Conservation (phyloP, 2,113 vertebrate genomes). For the Chloropsis hardwickii region DNA sequence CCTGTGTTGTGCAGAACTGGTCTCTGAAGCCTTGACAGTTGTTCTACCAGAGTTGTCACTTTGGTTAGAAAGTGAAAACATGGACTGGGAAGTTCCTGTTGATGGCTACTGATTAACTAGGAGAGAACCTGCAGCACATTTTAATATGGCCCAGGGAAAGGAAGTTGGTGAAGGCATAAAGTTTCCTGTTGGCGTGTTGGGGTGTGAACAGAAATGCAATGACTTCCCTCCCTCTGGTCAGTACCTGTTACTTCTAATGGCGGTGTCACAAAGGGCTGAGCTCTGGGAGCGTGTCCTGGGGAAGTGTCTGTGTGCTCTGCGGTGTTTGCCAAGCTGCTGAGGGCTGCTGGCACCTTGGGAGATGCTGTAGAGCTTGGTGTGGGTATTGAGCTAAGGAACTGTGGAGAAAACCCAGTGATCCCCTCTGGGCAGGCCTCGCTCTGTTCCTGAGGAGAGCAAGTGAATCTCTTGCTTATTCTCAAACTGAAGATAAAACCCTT, state of each 20-base stretch:
- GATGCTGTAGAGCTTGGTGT: neutral
- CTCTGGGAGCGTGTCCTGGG: neutral
- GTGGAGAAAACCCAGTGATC: fast-evolving
- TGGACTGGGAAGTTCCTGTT: neutral
- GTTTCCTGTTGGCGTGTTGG: neutral
- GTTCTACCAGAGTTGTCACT: neutral
- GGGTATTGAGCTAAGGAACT: neutral
- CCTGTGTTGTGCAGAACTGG: neutral
- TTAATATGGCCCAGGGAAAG: neutral
- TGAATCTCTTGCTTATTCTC: neutral
- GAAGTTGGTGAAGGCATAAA: neutral
- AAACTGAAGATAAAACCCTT: neutral
- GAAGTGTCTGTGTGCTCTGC: neutral
- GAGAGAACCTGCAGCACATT: neutral
- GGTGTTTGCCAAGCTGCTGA: neutral
- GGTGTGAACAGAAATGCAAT: neutral
- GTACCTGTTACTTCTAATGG: neutral
- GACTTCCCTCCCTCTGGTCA: neutral
- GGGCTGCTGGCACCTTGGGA: neutral
- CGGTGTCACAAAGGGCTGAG: neutral
- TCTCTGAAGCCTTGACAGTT: neutral
- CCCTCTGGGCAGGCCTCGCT: neutral
- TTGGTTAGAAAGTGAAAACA: neutral
- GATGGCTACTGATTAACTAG: neutral
- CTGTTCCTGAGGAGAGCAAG: neutral